These are phyloP conservation scores for Vanessa atalanta DNA, from an alignment of 1,140 invertebrate genomes.

Conservation along the genomic window DNA sequence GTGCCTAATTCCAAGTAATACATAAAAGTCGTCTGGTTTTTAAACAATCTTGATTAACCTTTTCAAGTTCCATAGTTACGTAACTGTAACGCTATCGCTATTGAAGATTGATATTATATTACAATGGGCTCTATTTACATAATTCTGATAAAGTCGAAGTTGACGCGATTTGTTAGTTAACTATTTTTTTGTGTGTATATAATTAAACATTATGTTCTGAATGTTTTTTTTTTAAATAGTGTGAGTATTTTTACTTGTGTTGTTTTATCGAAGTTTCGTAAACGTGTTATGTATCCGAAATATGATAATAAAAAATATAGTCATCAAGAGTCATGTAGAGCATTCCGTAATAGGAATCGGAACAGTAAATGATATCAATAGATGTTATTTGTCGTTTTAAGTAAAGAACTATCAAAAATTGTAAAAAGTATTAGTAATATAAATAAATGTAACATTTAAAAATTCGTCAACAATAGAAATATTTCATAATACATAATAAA, in stretches of 20 bases:
- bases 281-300: background rate
- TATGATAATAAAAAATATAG: too few species aligned
- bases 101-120: conserved; percentile 29
- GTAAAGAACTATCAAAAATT: too few species aligned
- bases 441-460: too few species aligned
- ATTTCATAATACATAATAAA: background rate
- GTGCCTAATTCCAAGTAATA: conserved; percentile 42
- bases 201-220: too few species aligned
- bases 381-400: too few species aligned
- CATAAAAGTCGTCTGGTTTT: conserved; percentile 37
- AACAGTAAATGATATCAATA: too few species aligned
- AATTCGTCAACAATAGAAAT: background rate
- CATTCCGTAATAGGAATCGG: too few species aligned
- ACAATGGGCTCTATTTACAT: conserved; percentile 32
- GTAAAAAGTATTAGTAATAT: too few species aligned
- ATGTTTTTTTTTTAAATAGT: too few species aligned
- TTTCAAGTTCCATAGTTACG: conserved; percentile 31
- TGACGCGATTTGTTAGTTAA: background rate
- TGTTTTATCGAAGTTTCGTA: too few species aligned
- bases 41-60: conserved; percentile 44
- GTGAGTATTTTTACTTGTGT: too few species aligned
- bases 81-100: conserved; percentile 28
- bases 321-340: too few species aligned
- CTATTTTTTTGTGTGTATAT: background rate
- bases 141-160: conserved; percentile 32